These are phyloP conservation scores for Laticauda colubrina DNA, from an alignment of 2,113 vertebrate species.

Conservation along the genomic window DNA sequence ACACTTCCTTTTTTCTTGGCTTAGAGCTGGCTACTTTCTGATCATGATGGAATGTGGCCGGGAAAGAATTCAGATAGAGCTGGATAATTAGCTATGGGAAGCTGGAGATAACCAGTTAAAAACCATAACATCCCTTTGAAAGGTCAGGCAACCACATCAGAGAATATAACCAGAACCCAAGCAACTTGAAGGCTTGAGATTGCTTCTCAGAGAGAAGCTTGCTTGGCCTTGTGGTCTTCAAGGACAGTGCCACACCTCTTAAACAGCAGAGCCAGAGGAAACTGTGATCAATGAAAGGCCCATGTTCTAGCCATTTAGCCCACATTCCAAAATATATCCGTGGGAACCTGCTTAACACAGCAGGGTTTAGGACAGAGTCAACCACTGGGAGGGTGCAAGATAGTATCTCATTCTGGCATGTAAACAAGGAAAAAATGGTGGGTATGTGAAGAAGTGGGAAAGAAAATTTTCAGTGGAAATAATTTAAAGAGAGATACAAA, in stretches of 20 bases:
- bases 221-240: neutral
- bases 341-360: neutral
- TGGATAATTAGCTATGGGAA: neutral
- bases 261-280: neutral
- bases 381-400: neutral
- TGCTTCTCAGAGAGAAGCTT: neutral
- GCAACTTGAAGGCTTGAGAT: neutral
- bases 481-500: neutral
- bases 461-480: neutral
- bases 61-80: rapidly evolving
- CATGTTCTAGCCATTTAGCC: neutral
- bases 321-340: neutral
- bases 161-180: neutral
- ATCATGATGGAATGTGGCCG: neutral
- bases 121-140: neutral
- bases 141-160: neutral
- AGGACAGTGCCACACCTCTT: rapidly evolving
- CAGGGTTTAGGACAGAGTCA: neutral
- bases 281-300: neutral
- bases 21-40: neutral
- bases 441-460: neutral
- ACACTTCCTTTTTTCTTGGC: neutral
- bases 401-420: neutral
- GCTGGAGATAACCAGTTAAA: neutral
- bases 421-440: neutral